Percentiles rank a stretch among this genome's conserved stretches.
These are phyloP conservation scores for Rhinolophus sinicus DNA, from an alignment of 2,113 vertebrate species.

Conservation along the genomic window DNA sequence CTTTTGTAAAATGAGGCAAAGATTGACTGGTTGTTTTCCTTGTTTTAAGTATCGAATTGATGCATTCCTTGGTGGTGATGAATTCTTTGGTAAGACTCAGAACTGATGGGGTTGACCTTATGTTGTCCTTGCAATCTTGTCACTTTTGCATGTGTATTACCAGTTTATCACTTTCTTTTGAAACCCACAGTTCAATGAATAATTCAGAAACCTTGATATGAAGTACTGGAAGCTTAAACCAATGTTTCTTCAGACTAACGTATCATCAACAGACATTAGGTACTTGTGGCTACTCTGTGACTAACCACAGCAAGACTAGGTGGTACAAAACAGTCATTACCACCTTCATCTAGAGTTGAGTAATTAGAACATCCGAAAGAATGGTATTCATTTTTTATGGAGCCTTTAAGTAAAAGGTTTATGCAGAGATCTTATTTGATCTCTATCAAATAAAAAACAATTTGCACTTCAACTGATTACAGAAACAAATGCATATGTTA, in stretches of 20 bases:
- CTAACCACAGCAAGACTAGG: background rate
- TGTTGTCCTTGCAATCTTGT: background rate
- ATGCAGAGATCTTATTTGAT: background rate
- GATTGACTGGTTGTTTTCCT: background rate
- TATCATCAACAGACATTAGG: background rate
- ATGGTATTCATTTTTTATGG: background rate
- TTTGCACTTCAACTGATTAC: background rate
- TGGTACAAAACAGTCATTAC: background rate
- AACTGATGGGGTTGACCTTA: background rate
- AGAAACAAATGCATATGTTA: constrained; percentile 45
- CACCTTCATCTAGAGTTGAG: background rate
- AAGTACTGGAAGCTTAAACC: background rate
- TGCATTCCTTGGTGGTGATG: background rate
- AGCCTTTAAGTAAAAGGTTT: background rate
- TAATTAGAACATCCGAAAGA: background rate
- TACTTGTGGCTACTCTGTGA: background rate
- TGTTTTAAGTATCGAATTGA: background rate
- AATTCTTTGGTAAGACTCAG: background rate
- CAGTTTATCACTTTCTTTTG: background rate
- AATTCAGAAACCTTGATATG: background rate
- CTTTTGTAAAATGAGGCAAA: background rate
- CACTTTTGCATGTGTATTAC: background rate
- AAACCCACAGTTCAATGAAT: constrained; percentile 7
- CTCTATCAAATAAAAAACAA: constrained; percentile 20
- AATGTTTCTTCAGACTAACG: background rate